Percentiles rank a stretch among this genome's conserved stretches.
Conservation (phyloP, 1,140 invertebrate genomes). For the Camponotus floridanus region DNA sequence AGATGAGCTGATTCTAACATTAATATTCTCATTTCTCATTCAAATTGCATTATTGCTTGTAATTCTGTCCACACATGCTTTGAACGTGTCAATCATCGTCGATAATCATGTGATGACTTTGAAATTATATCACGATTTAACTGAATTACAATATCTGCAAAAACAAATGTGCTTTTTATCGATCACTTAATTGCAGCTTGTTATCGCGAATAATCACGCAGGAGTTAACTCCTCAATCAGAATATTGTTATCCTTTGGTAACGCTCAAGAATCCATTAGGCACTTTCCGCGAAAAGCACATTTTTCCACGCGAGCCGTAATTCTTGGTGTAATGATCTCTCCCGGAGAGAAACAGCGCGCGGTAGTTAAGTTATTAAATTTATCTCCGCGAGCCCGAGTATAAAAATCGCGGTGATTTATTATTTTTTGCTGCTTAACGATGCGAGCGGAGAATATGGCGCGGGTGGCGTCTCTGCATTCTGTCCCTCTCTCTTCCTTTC, state of each 20-base stretch:
- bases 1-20: not conserved
- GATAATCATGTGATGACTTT: not conserved
- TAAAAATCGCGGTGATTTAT: conserved; percentile 83
- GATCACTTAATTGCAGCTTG: not conserved
- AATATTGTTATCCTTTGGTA: not conserved
- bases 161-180: not conserved
- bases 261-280: conserved; percentile 43
- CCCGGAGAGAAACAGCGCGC: conserved; percentile 66
- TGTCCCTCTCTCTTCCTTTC: conserved; percentile 3
- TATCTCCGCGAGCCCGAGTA: conserved; percentile 78
- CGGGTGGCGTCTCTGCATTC: conserved; percentile 35
- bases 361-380: conserved; percentile 84
- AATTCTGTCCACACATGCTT: not conserved
- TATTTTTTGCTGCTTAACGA: conserved; percentile 85
- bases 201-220: not conserved
- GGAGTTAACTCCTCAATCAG: not conserved
- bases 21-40: not conserved
- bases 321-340: conserved; percentile 55
- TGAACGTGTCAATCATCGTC: not conserved
- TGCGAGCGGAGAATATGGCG: conserved; percentile 82
- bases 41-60: not conserved
- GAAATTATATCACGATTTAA: not conserved
- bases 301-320: conserved; percentile 53
- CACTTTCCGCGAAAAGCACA: conserved; percentile 30
- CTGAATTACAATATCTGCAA: not conserved